phyloP scores from a whole-genome alignment of 1,140 invertebrate genomes.

The Musca vetustissima region DNA sequence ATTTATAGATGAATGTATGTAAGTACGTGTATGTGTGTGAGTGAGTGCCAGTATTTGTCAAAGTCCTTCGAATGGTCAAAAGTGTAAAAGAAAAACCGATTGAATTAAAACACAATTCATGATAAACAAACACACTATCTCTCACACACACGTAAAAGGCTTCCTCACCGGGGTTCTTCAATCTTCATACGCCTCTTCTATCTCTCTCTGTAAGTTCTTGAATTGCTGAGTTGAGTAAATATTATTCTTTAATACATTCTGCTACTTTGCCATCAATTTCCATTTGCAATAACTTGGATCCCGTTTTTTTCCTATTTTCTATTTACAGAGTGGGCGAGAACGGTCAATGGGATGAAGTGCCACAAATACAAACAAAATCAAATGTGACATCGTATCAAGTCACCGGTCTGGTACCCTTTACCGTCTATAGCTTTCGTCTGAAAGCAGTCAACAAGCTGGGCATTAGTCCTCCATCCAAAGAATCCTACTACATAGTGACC shows the following conservation, averaged over 20 bases:
- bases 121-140: too few species aligned
- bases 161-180: too few species aligned
- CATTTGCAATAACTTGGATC: background rate
- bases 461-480: constrained; percentile 67
- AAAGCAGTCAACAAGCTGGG: constrained; percentile 73
- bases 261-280: background rate
- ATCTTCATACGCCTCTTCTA: too few species aligned
- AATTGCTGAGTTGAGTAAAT: constrained; percentile 6
- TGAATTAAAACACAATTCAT: too few species aligned
- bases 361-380: constrained; percentile 65
- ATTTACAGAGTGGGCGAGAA: constrained; percentile 67
- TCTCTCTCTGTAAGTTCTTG: too few species aligned
- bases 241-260: constrained; percentile 10
- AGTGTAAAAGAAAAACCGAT: too few species aligned
- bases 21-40: too few species aligned
- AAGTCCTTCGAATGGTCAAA: too few species aligned
- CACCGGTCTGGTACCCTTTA: constrained; percentile 68
- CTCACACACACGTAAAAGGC: too few species aligned
- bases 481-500: constrained; percentile 77
- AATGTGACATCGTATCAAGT: constrained; percentile 70
- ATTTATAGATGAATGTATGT: too few species aligned
- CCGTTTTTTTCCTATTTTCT: constrained; percentile 19
- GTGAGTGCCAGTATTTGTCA: too few species aligned
- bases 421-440: constrained; percentile 75
- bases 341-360: constrained; percentile 65